A percentile compares a stretch with the other conserved stretches of the same genome.
These are phyloP conservation scores for Tiliacea aurago DNA, from an alignment of 2,888 invertebrate species.

Conservation along the genomic window DNA sequence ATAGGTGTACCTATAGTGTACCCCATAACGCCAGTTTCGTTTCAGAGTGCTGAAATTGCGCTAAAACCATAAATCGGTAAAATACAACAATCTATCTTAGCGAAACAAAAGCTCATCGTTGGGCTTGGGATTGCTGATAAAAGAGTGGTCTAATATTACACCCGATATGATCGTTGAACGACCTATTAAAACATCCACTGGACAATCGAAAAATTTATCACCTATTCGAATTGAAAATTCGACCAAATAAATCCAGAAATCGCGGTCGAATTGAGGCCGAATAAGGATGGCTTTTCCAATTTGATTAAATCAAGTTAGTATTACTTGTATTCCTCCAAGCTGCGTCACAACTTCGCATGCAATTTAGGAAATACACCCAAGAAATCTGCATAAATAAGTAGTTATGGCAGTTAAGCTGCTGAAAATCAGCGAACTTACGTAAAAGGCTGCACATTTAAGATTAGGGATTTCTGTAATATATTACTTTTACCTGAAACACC, in stretches of 20 bases:
- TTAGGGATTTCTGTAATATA: slow-evolving; percentile 20
- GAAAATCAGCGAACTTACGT: slow-evolving; percentile 5
- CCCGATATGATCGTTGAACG: slow-evolving; percentile 14
- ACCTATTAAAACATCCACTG: slow-evolving; percentile 6
- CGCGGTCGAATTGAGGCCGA: not conserved
- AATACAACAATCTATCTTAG: slow-evolving; percentile 28
- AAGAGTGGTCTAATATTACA: slow-evolving; percentile 25
- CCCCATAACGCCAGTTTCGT: not conserved
- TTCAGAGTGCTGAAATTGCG: not conserved
- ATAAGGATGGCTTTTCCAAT: not conserved
- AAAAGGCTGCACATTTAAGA: slow-evolving; percentile 18
- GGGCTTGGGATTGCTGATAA: slow-evolving; percentile 6
- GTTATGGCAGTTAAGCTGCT: not conserved
- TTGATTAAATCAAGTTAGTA: not conserved
- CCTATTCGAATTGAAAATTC: not conserved
- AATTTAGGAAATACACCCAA: not conserved
- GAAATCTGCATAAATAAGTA: slow-evolving; percentile 25
- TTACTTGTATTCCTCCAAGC: not conserved
- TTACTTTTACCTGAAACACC: not conserved
- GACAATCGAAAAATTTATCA: slow-evolving; percentile 30
- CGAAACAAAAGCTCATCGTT: slow-evolving; percentile 29
- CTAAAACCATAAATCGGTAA: slow-evolving; percentile 15
- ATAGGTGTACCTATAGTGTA: not conserved
- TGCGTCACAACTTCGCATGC: not conserved
- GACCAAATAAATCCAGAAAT: slow-evolving; percentile 1